A percentile compares a stretch with the other conserved stretches of the same genome.
These are phyloP conservation scores for Aphidoletes aphidimyza DNA, from an alignment of 2,888 invertebrate species.

Conservation along the genomic window DNA sequence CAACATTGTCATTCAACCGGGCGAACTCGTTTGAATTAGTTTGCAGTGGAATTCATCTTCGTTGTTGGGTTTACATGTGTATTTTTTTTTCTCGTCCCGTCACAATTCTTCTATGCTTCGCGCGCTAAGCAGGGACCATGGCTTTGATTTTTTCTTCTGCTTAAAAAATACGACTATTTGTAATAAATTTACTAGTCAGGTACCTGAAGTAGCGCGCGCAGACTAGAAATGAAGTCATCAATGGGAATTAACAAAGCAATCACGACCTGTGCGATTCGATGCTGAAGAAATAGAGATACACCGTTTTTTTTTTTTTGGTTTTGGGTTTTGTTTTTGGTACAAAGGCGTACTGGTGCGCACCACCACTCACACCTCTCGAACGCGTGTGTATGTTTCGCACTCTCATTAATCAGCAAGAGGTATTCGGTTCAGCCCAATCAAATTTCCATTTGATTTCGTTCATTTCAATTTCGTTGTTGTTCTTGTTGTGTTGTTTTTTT, in stretches of 20 bases:
- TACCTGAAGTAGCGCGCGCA: constrained; percentile 99
- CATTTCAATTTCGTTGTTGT: not conserved
- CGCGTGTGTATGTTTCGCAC: not conserved
- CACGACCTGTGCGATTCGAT: not conserved
- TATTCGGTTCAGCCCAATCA: not conserved
- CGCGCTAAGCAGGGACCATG: constrained; percentile 92
- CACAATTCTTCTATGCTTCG: constrained; percentile 69
- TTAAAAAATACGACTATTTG: constrained; percentile 1
- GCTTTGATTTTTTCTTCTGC: constrained; percentile 68
- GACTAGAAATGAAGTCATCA: constrained; percentile 66
- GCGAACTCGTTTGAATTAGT: constrained; percentile 3
- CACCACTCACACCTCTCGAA: no score
- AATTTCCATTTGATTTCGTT: not conserved
- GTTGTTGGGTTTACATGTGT: not conserved
- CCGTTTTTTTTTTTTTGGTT: not conserved
- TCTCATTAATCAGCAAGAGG: constrained; percentile 2
- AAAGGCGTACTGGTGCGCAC: no score
- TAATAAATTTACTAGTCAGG: constrained; percentile 79
- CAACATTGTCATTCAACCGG: not conserved
- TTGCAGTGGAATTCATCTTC: not conserved
- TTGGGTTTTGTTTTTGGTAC: not conserved
- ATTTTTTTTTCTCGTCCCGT: not conserved
- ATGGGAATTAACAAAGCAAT: not conserved
- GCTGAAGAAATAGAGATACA: not conserved
- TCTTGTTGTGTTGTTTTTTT: not conserved